Conservation (phyloP, 2,797 vertebrate species). For the Danio aesculapii region DNA sequence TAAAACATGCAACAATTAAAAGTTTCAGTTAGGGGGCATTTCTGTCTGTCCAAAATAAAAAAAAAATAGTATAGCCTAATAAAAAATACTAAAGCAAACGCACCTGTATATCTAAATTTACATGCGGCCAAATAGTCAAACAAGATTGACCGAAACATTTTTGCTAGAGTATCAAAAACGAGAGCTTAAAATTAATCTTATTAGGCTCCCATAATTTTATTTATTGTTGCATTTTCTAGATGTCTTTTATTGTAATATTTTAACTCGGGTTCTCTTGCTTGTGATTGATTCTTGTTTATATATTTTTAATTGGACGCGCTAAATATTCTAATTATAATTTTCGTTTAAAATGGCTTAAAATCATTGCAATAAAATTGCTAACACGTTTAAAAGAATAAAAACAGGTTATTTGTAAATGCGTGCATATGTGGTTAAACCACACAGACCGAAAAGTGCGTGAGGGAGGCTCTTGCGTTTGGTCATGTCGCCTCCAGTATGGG, state of each 20-base stretch:
- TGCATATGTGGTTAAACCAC: not conserved
- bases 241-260: conserved; percentile 3
- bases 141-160: conserved; percentile 4
- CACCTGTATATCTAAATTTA: conserved; percentile 17
- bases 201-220: not conserved
- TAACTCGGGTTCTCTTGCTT: not conserved
- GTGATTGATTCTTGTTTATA: not conserved
- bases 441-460: conserved; percentile 2
- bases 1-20: not conserved
- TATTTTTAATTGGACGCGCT: not conserved
- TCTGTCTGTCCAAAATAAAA: not conserved
- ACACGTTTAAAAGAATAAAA: not conserved
- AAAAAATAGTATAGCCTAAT: too few species aligned
- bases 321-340: not conserved
- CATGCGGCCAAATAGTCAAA: conserved; percentile 5
- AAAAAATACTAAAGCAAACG: not conserved
- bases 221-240: not conserved
- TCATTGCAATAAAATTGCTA: not conserved
- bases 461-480: conserved; percentile 1
- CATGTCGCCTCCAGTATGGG: not conserved
- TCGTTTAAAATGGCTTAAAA: not conserved
- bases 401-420: not conserved
- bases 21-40: not conserved
- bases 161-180: not conserved
- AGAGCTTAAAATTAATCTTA: not conserved